A percentile compares a stretch with the other conserved stretches of the same genome.
Conservation (phyloP, 1,140 invertebrate species). For the Nixonia krombeini region DNA sequence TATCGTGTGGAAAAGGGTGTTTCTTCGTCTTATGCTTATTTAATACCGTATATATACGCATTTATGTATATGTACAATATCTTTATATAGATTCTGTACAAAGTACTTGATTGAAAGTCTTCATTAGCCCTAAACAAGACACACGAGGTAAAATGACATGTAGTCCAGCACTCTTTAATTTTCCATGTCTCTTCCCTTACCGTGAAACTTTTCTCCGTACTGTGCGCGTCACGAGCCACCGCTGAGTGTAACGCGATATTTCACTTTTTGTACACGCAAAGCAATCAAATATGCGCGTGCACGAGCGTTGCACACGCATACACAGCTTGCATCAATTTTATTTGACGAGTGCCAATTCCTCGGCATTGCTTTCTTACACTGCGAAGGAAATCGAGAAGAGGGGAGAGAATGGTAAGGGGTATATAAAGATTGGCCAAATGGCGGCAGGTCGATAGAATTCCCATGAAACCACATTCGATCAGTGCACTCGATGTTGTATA, state of each 20-base stretch:
- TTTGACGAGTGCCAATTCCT: conserved; percentile 45
- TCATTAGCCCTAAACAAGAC: conserved; percentile 67
- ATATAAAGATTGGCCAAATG: conserved; percentile 6
- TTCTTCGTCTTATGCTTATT: conserved; percentile 48
- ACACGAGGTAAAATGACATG: conserved; percentile 65
- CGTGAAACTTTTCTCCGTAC: not conserved
- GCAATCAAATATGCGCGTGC: not conserved
- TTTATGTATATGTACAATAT: conserved; percentile 44
- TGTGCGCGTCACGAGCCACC: conserved; percentile 27
- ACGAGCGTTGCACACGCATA: conserved; percentile 19
- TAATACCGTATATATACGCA: conserved; percentile 27
- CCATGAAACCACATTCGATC: no score
- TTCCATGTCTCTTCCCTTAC: conserved; percentile 5
- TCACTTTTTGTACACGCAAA: conserved; percentile 23
- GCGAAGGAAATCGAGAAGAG: conserved; percentile 6
- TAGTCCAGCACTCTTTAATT: conserved; percentile 46
- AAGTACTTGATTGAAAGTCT: conserved; percentile 66
- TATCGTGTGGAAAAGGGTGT: conserved; percentile 64
- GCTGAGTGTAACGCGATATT: conserved; percentile 20
- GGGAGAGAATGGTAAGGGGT: conserved; percentile 8
- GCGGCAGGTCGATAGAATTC: conserved; percentile 23
- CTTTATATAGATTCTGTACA: conserved; percentile 62
- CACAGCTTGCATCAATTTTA: conserved; percentile 2
- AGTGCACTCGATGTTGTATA: conserved; percentile 24
- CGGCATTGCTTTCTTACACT: conserved; percentile 43